These are phyloP conservation scores for Stichodactyla mertensii DNA, from an alignment of 64 coral and sea anemone genomes.

Conservation along the genomic window DNA sequence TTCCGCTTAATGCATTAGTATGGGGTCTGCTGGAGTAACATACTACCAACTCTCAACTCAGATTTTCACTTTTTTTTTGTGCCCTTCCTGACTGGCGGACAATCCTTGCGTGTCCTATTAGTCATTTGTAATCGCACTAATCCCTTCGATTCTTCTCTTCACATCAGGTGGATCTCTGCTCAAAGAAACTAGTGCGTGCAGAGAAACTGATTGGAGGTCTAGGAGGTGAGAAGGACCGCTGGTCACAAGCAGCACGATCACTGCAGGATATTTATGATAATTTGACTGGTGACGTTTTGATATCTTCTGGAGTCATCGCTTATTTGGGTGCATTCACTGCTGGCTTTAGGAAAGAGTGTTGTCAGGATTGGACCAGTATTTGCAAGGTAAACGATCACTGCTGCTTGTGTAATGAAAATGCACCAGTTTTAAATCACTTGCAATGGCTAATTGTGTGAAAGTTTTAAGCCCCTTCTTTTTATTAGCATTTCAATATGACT, in stretches of 20 bases:
- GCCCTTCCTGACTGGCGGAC: too few relatives aligned
- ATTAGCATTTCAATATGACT: too few relatives aligned
- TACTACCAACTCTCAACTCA: too few relatives aligned
- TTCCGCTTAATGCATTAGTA: too few relatives aligned
- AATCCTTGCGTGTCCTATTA: neutral
- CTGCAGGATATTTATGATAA: conserved; percentile 96
- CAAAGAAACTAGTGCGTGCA: conserved; percentile 90
- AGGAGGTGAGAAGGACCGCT: conserved; percentile 96
- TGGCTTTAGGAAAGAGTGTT: conserved; percentile 88
- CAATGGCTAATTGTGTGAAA: too few relatives aligned
- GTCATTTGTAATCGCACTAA: neutral
- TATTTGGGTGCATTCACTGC: conserved; percentile 98
- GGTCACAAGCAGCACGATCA: conserved; percentile 82
- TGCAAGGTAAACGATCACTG: conserved; percentile 60
- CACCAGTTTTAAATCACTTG: too few relatives aligned
- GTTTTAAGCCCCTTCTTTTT: too few relatives aligned
- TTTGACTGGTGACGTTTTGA: conserved; percentile 92
- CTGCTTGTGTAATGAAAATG: too few relatives aligned
- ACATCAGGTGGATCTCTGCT: conserved; percentile 85
- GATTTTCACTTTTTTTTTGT: too few relatives aligned
- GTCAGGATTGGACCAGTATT: conserved; percentile 88
- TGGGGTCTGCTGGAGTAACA: too few relatives aligned
- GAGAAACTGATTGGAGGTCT: conserved; percentile 97
- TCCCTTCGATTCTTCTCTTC: neutral
- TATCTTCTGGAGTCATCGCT: conserved; percentile 97